Evolutionary conservation across 2,888 invertebrate species (phyloP).

Genomic region (Therioaphis trifolii): DNA sequence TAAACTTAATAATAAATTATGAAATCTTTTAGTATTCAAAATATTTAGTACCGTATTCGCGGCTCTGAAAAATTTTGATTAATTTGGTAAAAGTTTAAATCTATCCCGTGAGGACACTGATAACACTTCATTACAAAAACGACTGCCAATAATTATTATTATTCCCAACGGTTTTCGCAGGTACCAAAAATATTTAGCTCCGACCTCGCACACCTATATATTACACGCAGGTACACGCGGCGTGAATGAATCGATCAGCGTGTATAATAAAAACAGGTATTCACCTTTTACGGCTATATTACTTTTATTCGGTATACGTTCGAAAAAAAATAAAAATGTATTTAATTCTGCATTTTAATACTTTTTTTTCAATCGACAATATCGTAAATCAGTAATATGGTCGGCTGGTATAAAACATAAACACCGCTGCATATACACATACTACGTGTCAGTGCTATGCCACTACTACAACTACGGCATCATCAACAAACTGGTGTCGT

Average conservation of each 20-base stretch:
- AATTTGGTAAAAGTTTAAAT: slow-evolving; percentile 36
- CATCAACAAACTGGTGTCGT: slow-evolving; percentile 56
- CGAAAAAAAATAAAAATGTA: slow-evolving; percentile 44
- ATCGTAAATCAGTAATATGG: slow-evolving; percentile 59
- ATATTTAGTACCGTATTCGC: no score
- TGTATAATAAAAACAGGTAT: slow-evolving; percentile 25
- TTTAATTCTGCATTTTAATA: slow-evolving; percentile 38
- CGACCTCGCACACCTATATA: neutral
- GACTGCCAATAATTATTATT: slow-evolving; percentile 30
- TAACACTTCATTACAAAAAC: slow-evolving; percentile 37
- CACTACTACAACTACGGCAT: neutral
- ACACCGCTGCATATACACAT: neutral
- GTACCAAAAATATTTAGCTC: slow-evolving; percentile 5
- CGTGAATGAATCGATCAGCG: neutral
- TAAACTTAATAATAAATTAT: no score
- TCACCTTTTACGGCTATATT: neutral
- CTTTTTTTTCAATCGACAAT: slow-evolving; percentile 55
- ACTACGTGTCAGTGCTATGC: no score
- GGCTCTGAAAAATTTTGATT: slow-evolving; percentile 17
- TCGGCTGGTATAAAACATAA: slow-evolving; percentile 49
- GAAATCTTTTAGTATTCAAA: no score
- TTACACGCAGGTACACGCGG: neutral
- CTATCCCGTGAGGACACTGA: slow-evolving; percentile 41
- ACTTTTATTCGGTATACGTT: neutral
- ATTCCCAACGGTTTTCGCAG: slow-evolving; percentile 13